phyloP scores from a whole-genome alignment of 1,140 invertebrate species.

The Hypothenemus hampei region DNA sequence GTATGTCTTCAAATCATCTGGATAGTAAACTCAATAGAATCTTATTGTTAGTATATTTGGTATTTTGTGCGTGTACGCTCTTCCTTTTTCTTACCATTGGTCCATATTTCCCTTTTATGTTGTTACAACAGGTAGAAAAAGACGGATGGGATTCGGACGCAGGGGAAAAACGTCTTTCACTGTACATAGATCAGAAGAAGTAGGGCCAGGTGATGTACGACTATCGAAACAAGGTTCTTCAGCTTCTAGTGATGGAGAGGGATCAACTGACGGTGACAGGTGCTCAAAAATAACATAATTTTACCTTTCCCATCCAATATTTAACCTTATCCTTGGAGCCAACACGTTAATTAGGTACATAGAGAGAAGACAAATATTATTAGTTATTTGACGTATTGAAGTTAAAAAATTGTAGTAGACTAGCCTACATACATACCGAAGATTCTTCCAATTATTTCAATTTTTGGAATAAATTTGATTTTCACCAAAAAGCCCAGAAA shows the following conservation, averaged over 20 bases:
- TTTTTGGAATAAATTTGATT: no score
- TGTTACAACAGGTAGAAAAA: slow-evolving; percentile 71
- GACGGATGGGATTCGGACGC: slow-evolving; percentile 91
- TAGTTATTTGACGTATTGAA: no score
- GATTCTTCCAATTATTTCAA: no score
- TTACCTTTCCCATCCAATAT: slow-evolving; percentile 2
- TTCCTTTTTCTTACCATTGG: no score
- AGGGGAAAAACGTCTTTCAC: slow-evolving; percentile 92
- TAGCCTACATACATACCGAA: no score
- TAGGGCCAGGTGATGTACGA: slow-evolving; percentile 79
- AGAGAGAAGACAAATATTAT: slow-evolving; percentile 36
- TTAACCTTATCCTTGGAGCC: slow-evolving; percentile 34
- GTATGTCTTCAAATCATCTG: no score
- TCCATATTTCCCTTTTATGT: slow-evolving; percentile 2
- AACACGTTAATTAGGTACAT: slow-evolving; percentile 42
- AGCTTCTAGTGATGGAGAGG: slow-evolving; percentile 88
- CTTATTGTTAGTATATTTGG: no score
- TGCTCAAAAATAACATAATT: slow-evolving; percentile 35
- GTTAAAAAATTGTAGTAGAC: no score
- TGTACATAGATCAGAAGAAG: slow-evolving; percentile 92
- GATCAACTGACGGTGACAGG: slow-evolving; percentile 76
- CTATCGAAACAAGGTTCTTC: slow-evolving; percentile 78
- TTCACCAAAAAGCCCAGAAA: no score
- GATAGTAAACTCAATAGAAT: no score
- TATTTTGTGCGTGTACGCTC: slow-evolving; percentile 37